phyloP scores from a whole-genome alignment of 2,113 vertebrate species.

The Cephalopholis sonnerati region DNA sequence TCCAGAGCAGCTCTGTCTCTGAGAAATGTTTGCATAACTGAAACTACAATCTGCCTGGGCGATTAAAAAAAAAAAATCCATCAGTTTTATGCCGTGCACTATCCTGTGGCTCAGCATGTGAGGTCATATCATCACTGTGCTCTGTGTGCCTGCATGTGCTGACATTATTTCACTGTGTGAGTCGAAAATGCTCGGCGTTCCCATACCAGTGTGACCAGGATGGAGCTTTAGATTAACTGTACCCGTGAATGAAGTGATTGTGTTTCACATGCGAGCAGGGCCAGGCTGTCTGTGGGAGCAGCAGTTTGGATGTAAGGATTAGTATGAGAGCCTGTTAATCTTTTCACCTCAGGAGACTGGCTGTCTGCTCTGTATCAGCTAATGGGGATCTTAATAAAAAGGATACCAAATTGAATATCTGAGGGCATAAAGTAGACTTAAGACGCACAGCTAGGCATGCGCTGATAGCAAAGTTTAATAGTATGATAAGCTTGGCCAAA shows the following conservation, averaged over 20 bases:
- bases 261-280: constrained; percentile 37
- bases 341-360: constrained; percentile 74
- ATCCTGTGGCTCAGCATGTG: neutral
- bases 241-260: constrained; percentile 31
- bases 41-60: constrained; percentile 3
- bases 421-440: constrained; percentile 50
- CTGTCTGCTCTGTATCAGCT: constrained; percentile 68
- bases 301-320: constrained; percentile 68
- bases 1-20: constrained; percentile 28
- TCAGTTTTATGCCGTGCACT: neutral
- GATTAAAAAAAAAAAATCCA: neutral
- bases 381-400: constrained; percentile 77
- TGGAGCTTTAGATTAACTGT: constrained; percentile 40
- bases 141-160: neutral
- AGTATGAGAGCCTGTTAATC: constrained; percentile 73
- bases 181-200: constrained; percentile 23
- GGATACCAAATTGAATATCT: constrained; percentile 76
- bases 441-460: constrained; percentile 50
- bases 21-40: constrained; percentile 37
- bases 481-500: constrained; percentile 55
- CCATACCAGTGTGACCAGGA: constrained; percentile 32
- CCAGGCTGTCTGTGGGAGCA: constrained; percentile 52
- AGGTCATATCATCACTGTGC: constrained; percentile 5
- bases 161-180: constrained; percentile 58
- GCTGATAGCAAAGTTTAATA: constrained; percentile 53